Evolutionary conservation across 2,888 invertebrate species (phyloP), one percentile per base, ranked within the genome.

Genomic region (Brachynemurus nebulosus): DNA sequence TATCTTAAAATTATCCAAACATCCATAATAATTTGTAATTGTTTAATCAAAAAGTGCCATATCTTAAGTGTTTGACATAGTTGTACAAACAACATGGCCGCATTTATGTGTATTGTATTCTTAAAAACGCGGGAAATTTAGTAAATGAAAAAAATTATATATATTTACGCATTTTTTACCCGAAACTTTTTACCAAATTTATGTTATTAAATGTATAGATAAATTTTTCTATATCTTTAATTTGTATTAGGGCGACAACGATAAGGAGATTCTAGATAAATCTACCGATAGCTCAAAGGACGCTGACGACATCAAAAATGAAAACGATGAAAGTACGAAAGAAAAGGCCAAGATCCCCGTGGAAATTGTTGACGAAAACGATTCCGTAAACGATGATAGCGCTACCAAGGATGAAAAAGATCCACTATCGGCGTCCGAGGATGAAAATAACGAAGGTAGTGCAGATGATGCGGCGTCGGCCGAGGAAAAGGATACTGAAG

Each of bases 241-340:
- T 25, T 11, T 25, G 7, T 14, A 37, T 21, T 25, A 40, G 40
- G 12, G 50, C 27, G 52, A 53, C 38, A 53, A 54, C 23, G 54
- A 52, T 36, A 48, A 48, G 37, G 45, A 51, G 8, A 51, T 54
- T 17, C 42, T 42, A 35, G 53, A 50, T 23, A 55, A 52, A 45
- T 47, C 48, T 14, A 49, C 49, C 11, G 50, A 52, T 40, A 51
- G 45, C 9, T 48, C 48, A 36, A 48, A 50, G 12, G 51, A 48
- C 7, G 51, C 58, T 37, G 55, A 55, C 18, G 57, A 57, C 18
- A 57, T 57, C 18, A 58, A 59, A 34, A 47, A 46, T 16, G 47
- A 44, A 3, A 48, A 37, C 8, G 56, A 53, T 9, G 52, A 49
- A 40, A 53, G 55, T 41, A 52, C 54, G 21, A 51, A 54, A 33